Evolutionary conservation across 2,113 vertebrate genomes (phyloP).

Genomic region (Polyodon spathula): DNA sequence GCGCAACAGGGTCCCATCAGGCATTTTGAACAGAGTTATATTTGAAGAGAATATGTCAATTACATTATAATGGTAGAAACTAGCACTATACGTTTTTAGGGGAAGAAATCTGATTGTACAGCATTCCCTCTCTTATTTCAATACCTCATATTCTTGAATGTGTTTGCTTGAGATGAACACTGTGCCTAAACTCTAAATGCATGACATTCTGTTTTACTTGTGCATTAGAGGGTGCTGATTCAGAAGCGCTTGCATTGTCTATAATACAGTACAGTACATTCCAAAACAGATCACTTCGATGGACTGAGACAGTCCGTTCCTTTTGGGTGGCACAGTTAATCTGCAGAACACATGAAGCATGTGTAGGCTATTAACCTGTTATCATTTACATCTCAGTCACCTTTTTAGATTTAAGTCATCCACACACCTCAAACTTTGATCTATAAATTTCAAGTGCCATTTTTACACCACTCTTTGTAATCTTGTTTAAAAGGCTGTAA

Average conservation of each 20-base stretch:
- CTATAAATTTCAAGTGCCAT: not conserved
- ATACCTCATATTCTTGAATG: not conserved
- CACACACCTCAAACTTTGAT: conserved; percentile 11
- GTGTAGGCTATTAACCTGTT: not conserved
- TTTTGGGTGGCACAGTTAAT: not conserved
- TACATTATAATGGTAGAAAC: no score
- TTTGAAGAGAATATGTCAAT: no score
- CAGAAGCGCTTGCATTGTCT: conserved; percentile 23
- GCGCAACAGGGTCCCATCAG: no score
- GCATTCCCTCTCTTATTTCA: no score
- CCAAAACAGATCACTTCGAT: not conserved
- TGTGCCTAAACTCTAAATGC: not conserved
- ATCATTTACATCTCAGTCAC: not conserved
- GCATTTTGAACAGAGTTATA: no score
- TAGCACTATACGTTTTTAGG: no score
- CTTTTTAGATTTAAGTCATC: conserved; percentile 1
- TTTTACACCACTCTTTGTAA: conserved; percentile 14
- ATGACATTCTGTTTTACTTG: no score
- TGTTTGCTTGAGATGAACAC: not conserved
- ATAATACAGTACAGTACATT: conserved; percentile 17
- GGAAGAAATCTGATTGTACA: no score
- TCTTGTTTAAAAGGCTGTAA: not conserved
- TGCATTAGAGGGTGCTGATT: conserved; percentile 29
- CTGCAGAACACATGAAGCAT: not conserved
- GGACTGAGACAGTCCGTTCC: conserved; percentile 1